Evolutionary conservation across 2,888 invertebrate species (phyloP).

Genomic region (Thera obeliscata): DNA sequence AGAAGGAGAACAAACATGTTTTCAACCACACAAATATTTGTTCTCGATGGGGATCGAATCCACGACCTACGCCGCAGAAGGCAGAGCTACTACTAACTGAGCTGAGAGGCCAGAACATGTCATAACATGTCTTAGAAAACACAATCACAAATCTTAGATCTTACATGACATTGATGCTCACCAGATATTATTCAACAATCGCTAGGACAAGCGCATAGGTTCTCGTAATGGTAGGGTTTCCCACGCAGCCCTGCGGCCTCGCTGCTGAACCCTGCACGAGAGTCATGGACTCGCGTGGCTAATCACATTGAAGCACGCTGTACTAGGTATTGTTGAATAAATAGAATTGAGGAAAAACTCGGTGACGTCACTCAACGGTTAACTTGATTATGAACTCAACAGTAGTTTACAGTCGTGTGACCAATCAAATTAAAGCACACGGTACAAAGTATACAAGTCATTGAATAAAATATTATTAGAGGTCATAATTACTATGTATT

Average conservation of each 20-base stretch:
- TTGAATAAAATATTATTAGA: no score
- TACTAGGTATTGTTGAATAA: slow-evolving; percentile 21
- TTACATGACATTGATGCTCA: slow-evolving; percentile 30
- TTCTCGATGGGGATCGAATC: no score
- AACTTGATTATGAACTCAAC: background rate
- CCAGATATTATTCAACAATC: slow-evolving; percentile 28
- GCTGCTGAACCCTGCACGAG: slow-evolving; percentile 66
- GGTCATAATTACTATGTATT: no score
- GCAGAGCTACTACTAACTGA: no score
- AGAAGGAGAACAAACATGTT: no score
- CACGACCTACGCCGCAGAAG: no score
- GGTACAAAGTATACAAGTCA: no score
- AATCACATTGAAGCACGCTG: slow-evolving; percentile 31
- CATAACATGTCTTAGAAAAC: background rate
- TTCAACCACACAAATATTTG: no score
- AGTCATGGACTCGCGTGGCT: slow-evolving; percentile 52
- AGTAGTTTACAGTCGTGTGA: background rate
- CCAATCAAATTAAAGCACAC: background rate
- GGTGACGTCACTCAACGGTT: background rate
- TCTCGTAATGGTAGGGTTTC: slow-evolving; percentile 53
- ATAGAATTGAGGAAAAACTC: slow-evolving; percentile 28
- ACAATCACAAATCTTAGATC: background rate
- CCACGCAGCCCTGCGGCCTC: slow-evolving; percentile 68
- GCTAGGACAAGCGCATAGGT: slow-evolving; percentile 21
- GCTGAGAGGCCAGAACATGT: background rate